Base-by-base conservation (phyloP, 2,113 vertebrate genomes). In the Plecotus auritus region DNA sequence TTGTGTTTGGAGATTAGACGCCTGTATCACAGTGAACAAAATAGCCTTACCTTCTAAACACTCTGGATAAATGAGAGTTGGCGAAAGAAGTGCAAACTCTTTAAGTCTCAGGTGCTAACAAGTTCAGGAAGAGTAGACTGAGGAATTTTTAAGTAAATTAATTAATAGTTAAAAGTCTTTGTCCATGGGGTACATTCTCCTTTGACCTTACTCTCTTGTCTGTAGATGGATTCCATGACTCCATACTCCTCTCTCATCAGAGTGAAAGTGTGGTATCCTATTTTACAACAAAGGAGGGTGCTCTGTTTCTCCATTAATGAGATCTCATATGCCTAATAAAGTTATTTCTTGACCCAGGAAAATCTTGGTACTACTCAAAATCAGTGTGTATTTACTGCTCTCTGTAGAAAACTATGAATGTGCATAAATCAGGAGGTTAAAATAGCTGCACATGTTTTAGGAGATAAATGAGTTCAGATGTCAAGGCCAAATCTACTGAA, bases 391-490 rank as follows among this genome's bases (percentile, higher is more conserved):
- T 66, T 85, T 93, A 28, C 72, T 80, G 47, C 42, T 95, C 64
- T 85, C 54, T 88, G 26, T 80, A 74, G 74, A 88, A 72, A 73
- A 20, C 22, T 56, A 26, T 77, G 45, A 95, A 85, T 89, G 47
- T 32, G n/a, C 56, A 30, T 54, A 84, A 85, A 67, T 81, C 66
- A 66, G 85, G 26, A 88, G 49, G 84, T 47, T 84, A 83, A 94
- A 70, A 74, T n/a, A 87, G 74, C 10, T 76, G 30, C 77, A 81
- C 9, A n/a, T 10, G 22, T 67, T 80, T 95, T 93, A 61, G 49
- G 54, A 91, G 67, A 56, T 85, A 78, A 93, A 64, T 72, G n/a
- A 85, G 35, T 83, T 77, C 69, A 96, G 66, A 35, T 61, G 83
- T 26, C 32, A 88, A 85, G 51, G 22, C 18, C 67, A 95, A 66